Base-by-base conservation (phyloP, 2,888 invertebrate species). In the Drosophila nigritarsus region DNA sequence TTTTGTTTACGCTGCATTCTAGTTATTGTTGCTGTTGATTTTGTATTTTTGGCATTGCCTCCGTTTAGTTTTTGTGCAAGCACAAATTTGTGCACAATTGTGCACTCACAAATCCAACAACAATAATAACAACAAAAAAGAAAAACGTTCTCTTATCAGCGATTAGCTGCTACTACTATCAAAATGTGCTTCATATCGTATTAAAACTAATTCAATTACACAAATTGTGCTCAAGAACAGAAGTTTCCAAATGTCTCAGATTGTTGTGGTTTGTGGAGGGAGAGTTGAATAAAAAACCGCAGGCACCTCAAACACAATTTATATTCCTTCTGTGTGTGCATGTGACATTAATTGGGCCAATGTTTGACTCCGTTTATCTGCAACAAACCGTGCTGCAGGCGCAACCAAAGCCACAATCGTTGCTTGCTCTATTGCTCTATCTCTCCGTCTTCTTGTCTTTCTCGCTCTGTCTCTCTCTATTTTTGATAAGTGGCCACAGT, bases 141-240 rank as follows among this genome's bases (percentile, higher is more conserved):
- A 15, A 48, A 64, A 59, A 29, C 30, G 29, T 24, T 36, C 48
- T 48, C 56, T 77, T 78, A 78, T 80, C 78, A 76, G 65, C 50
- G 27, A 48, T 29, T 49, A 45, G 13, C 63, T 34, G 32, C 15
- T 20, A 27, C 63, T 32, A 18, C 59, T 65, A 64, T 65, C 55
- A 49, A 32, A 68, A 40, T n/a, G 36, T n/a, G 50, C 56, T 48
- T 34, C 49, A 56, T 77, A 80, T 80, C 81, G 70, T 73, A 85
- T 87, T 82, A 76, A 84, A 88, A 72, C 73, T 88, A 85, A 90
- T 85, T 85, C 73, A 85, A 85, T 90, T 90, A 90, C 69, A 77
- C 82, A 79, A 81, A 81, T 65, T 66, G 60, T 63, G 58, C 65
- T 55, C 60, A 49, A 55, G 61, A 49, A 59, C 62, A 65, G 62